These are phyloP conservation scores for Ryuthela nishihirai DNA, from an alignment of 2,888 invertebrate species.

Conservation along the genomic window DNA sequence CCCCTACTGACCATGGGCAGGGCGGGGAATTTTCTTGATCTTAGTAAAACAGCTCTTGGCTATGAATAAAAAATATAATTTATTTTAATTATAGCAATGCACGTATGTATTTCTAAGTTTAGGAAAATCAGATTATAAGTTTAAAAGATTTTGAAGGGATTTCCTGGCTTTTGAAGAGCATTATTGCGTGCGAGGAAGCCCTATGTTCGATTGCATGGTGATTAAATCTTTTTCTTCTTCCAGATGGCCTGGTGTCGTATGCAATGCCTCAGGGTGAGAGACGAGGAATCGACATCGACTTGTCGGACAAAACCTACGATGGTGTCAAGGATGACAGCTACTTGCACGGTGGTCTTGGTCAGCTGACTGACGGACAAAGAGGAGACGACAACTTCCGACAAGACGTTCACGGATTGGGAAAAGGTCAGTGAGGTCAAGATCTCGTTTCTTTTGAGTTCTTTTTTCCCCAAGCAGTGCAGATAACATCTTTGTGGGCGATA, in stretches of 20 bases:
- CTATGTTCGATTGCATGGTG: background rate
- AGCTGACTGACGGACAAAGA: constrained; percentile 75
- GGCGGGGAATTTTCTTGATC: no score
- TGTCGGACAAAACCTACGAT: constrained; percentile 81
- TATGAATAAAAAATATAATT: no score
- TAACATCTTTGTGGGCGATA: no score
- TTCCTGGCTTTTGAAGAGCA: no score
- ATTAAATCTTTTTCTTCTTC: constrained; percentile 22
- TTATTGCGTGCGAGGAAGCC: no score
- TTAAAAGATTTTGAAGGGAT: no score
- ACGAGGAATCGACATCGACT: constrained; percentile 71
- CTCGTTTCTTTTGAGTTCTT: background rate
- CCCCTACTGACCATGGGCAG: no score
- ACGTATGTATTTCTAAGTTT: no score
- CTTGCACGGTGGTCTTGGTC: constrained; percentile 74
- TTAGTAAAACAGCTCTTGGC: no score
- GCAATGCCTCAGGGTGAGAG: constrained; percentile 84
- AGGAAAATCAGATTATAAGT: no score
- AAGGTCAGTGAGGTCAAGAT: constrained; percentile 11
- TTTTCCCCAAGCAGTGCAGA: no score
- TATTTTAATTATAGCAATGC: no score
- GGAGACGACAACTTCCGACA: constrained; percentile 29
- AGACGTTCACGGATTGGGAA: constrained; percentile 19
- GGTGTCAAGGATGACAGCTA: constrained; percentile 73
- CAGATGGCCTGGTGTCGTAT: constrained; percentile 79